Percentiles rank a stretch among this genome's conserved stretches.
These are phyloP conservation scores for Channa argus DNA, from an alignment of 2,113 vertebrate species.

Conservation along the genomic window DNA sequence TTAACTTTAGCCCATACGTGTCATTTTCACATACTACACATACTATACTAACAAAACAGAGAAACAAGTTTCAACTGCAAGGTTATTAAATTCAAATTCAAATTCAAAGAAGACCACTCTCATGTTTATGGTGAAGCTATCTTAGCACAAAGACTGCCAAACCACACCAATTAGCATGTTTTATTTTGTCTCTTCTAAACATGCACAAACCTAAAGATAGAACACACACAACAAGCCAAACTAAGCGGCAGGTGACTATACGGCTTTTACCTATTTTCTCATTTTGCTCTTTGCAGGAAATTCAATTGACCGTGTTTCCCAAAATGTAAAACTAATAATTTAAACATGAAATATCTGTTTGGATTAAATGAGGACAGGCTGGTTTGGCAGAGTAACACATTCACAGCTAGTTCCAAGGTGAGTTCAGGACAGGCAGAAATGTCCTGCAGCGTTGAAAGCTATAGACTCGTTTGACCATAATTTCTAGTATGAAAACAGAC, in stretches of 20 bases:
- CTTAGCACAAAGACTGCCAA: not conserved
- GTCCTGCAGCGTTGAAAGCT: slow-evolving; percentile 21
- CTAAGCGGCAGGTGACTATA: no score
- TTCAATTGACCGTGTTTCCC: not conserved
- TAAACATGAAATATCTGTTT: not conserved
- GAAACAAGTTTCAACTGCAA: no score
- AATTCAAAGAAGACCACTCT: no score
- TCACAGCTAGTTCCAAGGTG: not conserved
- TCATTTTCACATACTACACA: no score
- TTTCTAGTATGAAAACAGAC: slow-evolving; percentile 38
- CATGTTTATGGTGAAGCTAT: no score
- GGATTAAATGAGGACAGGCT: not conserved
- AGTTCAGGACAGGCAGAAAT: slow-evolving; percentile 4
- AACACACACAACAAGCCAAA: no score
- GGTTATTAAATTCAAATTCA: no score
- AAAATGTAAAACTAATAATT: not conserved
- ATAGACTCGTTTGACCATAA: slow-evolving; percentile 35
- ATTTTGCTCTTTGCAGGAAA: not conserved
- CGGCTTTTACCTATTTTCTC: no score
- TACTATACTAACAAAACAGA: no score
- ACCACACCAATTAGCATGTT: slow-evolving; percentile 3
- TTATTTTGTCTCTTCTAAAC: no score
- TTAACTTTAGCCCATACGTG: no score
- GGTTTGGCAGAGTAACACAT: not conserved
- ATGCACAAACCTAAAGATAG: no score